phyloP scores from a whole-genome alignment of 2,113 vertebrate genomes.

The Solea senegalensis region DNA sequence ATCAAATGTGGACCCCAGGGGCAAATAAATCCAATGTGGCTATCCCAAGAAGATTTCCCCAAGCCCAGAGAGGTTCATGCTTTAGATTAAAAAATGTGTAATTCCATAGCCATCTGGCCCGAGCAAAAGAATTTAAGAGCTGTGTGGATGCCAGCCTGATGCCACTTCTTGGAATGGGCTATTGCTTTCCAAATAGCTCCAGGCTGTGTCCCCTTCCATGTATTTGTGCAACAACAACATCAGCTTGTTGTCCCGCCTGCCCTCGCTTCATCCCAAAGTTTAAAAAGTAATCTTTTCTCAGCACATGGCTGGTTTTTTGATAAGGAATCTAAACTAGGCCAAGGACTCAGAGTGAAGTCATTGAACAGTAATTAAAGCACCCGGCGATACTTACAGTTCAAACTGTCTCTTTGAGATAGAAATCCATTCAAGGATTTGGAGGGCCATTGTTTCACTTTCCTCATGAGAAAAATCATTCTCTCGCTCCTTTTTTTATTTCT shows the following conservation, averaged over 20 bases:
- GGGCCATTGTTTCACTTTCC: constrained; percentile 76
- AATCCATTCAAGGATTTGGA: constrained; percentile 80
- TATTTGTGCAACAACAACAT: constrained; percentile 74
- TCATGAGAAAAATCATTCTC: constrained; percentile 77
- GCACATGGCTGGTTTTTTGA: constrained; percentile 75
- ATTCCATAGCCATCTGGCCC: constrained; percentile 88
- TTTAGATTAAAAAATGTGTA: constrained; percentile 90
- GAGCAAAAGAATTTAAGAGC: constrained; percentile 84
- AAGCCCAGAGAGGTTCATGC: constrained; percentile 81
- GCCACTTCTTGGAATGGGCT: constrained; percentile 90
- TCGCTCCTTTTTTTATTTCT: constrained; percentile 66
- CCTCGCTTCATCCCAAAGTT: constrained; percentile 69
- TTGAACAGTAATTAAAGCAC: constrained; percentile 78
- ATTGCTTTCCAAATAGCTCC: constrained; percentile 84
- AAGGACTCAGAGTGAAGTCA: constrained; percentile 81
- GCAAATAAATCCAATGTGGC: constrained; percentile 77
- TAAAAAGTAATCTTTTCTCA: constrained; percentile 81
- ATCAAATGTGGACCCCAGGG: constrained; percentile 67
- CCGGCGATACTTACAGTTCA: constrained; percentile 63
- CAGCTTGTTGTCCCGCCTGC: constrained; percentile 70
- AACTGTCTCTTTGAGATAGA: constrained; percentile 76
- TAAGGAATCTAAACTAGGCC: constrained; percentile 84
- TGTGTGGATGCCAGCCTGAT: constrained; percentile 84
- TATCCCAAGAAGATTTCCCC: constrained; percentile 77
- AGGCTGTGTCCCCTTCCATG: constrained; percentile 78